phyloP scores from a whole-genome alignment of 2,113 vertebrate species.

The Pleuronectes platessa region DNA sequence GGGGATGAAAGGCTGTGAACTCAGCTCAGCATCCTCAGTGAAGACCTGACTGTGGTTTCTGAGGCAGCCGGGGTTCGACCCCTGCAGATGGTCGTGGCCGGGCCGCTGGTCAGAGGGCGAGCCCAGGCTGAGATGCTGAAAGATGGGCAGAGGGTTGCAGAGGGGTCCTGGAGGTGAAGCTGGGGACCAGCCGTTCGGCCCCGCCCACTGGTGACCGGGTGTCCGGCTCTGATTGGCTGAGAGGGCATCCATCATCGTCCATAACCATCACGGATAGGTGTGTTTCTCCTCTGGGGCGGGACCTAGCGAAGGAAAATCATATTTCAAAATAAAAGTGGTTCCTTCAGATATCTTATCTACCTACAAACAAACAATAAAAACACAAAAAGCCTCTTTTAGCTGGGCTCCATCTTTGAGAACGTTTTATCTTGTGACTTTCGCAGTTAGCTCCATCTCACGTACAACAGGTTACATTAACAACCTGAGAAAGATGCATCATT shows the following conservation, averaged over 20 bases:
- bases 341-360: too few species aligned
- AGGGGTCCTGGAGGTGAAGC: conserved; percentile 24
- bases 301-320: background rate
- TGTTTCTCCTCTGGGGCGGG: conserved; percentile 9
- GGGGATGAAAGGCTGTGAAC: background rate
- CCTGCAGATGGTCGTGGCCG: conserved; percentile 10
- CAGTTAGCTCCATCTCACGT: too few species aligned
- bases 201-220: conserved; percentile 59
- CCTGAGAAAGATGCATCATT: too few species aligned
- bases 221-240: conserved; percentile 63
- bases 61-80: background rate
- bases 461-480: too few species aligned
- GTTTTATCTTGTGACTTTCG: too few species aligned
- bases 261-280: conserved; percentile 33
- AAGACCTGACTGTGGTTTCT: background rate
- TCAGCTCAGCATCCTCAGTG: background rate
- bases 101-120: conserved; percentile 34
- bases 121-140: conserved; percentile 51
- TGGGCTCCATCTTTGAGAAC: too few species aligned
- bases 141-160: conserved; percentile 41
- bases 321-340: too few species aligned
- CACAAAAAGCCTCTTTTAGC: too few species aligned
- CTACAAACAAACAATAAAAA: too few species aligned
- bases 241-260: conserved; percentile 72
- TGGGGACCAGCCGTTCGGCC: conserved; percentile 61